phyloP scores from a whole-genome alignment of 2,888 invertebrate species.

The Hartigia nigra region DNA sequence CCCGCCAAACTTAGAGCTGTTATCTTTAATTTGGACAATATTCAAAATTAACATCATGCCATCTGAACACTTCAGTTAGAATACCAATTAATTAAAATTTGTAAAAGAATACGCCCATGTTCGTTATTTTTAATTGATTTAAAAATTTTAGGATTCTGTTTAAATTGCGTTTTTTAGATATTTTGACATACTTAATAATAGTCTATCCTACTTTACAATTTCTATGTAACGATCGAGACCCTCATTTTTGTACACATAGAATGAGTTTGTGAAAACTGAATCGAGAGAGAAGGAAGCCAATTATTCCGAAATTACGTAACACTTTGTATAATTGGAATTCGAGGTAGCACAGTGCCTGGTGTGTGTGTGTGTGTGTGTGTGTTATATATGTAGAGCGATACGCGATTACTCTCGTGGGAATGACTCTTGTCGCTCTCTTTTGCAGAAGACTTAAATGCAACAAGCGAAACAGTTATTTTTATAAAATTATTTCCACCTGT shows the following conservation, averaged over 20 bases:
- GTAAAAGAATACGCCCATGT: background rate
- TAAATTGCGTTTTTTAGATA: no score
- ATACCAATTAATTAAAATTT: background rate
- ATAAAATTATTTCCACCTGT: background rate
- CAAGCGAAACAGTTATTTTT: background rate
- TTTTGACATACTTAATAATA: background rate
- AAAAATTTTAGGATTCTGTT: no score
- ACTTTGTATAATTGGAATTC: background rate
- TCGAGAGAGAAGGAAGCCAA: background rate
- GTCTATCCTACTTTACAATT: background rate
- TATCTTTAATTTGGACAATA: no score
- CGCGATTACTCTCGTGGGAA: background rate
- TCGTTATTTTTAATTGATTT: background rate
- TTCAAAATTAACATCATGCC: background rate
- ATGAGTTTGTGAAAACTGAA: background rate
- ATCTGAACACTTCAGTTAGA: background rate
- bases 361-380: no score
- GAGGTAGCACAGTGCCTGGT: background rate
- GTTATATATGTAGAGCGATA: background rate
- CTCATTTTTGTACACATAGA: background rate
- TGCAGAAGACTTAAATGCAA: slow-evolving; percentile 1
- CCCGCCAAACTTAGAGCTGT: no score
- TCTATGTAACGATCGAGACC: background rate
- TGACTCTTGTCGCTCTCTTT: background rate
- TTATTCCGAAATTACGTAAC: background rate